Evolutionary conservation across 2,797 vertebrate species (phyloP).

Genomic region (Buceros bicornis): DNA sequence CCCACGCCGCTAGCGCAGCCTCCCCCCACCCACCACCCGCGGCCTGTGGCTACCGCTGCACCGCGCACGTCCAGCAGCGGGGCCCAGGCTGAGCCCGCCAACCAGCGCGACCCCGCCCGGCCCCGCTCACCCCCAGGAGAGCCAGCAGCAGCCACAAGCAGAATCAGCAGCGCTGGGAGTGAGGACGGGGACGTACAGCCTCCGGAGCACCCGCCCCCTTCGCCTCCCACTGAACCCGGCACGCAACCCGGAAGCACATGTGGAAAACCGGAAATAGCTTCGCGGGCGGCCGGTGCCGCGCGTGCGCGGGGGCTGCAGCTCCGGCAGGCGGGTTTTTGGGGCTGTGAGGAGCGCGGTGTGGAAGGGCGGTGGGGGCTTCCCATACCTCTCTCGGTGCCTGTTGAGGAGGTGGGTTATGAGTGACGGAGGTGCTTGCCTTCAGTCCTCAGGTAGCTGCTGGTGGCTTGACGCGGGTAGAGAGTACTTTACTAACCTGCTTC

Average conservation of each 20-base stretch:
- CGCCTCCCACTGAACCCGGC: not conserved
- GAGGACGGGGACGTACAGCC: not conserved
- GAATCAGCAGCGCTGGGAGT: not conserved
- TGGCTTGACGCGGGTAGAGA: rapidly evolving
- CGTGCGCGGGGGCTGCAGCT: not conserved
- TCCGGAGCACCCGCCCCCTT: not conserved
- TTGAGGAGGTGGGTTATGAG: rapidly evolving
- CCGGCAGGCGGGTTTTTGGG: rapidly evolving
- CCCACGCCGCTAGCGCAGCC: not conserved
- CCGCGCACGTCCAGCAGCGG: too few relatives aligned
- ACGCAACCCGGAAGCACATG: not conserved
- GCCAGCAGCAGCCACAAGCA: not conserved
- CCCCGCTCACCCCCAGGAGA: not conserved
- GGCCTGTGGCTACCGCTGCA: not conserved
- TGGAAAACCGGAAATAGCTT: not conserved
- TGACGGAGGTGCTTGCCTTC: rapidly evolving
- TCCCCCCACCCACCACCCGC: not conserved
- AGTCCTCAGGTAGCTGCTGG: too few relatives aligned
- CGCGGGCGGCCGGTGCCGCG: not conserved
- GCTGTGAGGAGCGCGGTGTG: too few relatives aligned
- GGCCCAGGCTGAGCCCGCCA: not conserved
- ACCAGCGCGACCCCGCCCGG: rapidly evolving
- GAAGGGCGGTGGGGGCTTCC: too few relatives aligned
- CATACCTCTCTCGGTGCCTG: rapidly evolving
- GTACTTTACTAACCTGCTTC: rapidly evolving